Evolutionary conservation across 1,140 invertebrate genomes (phyloP).

Genomic region (Brachionus rotundiformis): DNA sequence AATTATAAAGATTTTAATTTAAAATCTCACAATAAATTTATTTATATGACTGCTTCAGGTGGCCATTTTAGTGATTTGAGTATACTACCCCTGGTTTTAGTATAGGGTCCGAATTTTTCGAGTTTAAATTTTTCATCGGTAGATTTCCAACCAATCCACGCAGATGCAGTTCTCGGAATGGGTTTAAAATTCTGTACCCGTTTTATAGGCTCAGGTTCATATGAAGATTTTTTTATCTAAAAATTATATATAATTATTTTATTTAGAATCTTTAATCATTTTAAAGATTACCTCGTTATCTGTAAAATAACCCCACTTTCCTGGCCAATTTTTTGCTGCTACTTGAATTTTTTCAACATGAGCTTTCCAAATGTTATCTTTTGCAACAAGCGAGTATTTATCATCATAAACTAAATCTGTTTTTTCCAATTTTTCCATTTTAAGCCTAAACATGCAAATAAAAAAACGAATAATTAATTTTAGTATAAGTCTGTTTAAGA

Average conservation of each 20-base stretch:
- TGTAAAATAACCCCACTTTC: conserved; percentile 17
- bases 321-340: neutral
- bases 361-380: conserved; percentile 30
- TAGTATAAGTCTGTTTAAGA: neutral
- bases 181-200: neutral
- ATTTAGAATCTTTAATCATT: no score
- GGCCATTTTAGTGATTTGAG: conserved; percentile 28
- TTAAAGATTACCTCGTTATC: neutral
- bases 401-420: conserved; percentile 29
- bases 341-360: neutral
- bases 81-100: conserved; percentile 16
- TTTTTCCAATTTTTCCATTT: conserved; percentile 1
- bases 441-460: neutral
- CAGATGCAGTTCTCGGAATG: conserved; percentile 25
- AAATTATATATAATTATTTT: no score
- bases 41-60: conserved; percentile 22
- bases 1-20: neutral
- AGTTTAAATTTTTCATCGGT: conserved; percentile 10
- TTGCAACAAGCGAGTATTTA: conserved; percentile 35
- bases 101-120: conserved; percentile 10
- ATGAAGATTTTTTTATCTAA: neutral
- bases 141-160: conserved; percentile 27
- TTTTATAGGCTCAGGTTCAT: neutral
- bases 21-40: neutral
- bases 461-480: neutral